Conservation (phyloP, 2,113 vertebrate genomes). For the Sardina pilchardus region DNA sequence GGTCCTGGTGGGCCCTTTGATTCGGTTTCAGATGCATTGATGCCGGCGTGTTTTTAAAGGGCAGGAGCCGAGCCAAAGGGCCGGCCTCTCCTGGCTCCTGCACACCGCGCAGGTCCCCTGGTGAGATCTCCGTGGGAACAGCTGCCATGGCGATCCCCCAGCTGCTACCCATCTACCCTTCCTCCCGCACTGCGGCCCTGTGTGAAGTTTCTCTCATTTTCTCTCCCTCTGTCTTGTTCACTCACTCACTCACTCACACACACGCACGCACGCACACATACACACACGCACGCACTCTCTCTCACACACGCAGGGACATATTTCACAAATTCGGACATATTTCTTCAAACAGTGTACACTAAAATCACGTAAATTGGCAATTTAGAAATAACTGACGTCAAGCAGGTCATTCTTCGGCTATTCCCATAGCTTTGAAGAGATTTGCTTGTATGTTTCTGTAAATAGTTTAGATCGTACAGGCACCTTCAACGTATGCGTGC, state of each 20-base stretch:
- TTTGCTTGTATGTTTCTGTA: not conserved
- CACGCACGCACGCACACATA: not conserved
- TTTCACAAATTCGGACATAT: not conserved
- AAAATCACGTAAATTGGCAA: not conserved
- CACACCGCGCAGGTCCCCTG: constrained; percentile 28
- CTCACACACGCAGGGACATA: not conserved
- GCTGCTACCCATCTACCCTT: constrained; percentile 30
- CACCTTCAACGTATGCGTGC: too few relatives aligned
- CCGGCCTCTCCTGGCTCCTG: not conserved
- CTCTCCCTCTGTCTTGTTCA: not conserved
- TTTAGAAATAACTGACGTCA: not conserved
- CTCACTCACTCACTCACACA: not conserved
- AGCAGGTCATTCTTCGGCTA: not conserved
- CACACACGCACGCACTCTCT: not conserved
- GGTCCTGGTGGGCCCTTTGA: not conserved
- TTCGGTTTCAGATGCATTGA: constrained; percentile 60
- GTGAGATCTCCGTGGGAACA: constrained; percentile 48
- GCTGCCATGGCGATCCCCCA: constrained; percentile 50
- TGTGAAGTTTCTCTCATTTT: not conserved
- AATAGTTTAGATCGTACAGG: not conserved
- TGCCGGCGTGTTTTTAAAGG: constrained; percentile 55
- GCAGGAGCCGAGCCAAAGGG: not conserved
- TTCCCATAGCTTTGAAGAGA: not conserved
- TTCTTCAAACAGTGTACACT: not conserved
- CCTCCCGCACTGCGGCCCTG: constrained; percentile 49